Percentiles rank a stretch among this genome's conserved stretches.
Conservation (phyloP, 1,140 invertebrate species). For the Venustaconcha ellipsiformis region DNA sequence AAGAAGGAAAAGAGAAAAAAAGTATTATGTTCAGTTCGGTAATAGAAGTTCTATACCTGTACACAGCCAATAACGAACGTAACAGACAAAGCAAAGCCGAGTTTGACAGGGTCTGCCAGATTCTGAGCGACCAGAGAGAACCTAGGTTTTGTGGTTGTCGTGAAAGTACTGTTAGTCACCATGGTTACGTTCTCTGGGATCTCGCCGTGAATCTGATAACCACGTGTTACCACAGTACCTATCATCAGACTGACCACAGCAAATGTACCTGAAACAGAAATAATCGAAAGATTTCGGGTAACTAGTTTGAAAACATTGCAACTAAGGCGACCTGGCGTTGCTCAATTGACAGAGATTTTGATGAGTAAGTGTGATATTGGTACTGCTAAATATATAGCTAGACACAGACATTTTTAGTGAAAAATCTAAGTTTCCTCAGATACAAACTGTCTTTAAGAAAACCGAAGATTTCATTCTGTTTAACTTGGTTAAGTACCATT, state of each 20-base stretch:
- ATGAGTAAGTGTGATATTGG: too few species aligned
- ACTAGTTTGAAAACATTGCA: not conserved
- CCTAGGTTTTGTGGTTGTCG: slow-evolving; percentile 10
- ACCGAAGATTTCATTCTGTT: too few species aligned
- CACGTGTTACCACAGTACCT: slow-evolving; percentile 63
- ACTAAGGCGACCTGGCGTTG: too few species aligned
- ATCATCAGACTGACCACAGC: slow-evolving; percentile 71
- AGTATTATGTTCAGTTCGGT: too few species aligned
- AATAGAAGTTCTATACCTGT: slow-evolving; percentile 42
- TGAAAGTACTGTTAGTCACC: not conserved
- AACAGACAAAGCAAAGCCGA: slow-evolving; percentile 59
- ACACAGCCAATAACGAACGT: slow-evolving; percentile 58
- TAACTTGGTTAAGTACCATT: too few species aligned
- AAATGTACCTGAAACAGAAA: slow-evolving; percentile 65
- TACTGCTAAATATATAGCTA: too few species aligned
- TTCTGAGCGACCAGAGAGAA: slow-evolving; percentile 6
- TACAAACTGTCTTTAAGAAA: too few species aligned
- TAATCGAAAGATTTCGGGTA: not conserved
- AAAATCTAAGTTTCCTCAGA: too few species aligned
- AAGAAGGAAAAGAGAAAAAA: too few species aligned
- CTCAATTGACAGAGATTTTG: too few species aligned
- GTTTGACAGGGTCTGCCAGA: slow-evolving; percentile 43
- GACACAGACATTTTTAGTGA: too few species aligned
- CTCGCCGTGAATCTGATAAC: slow-evolving; percentile 33
- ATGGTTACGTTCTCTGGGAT: slow-evolving; percentile 6